Conservation (phyloP, 2,113 vertebrate genomes). For the Nymphicus hollandicus region DNA sequence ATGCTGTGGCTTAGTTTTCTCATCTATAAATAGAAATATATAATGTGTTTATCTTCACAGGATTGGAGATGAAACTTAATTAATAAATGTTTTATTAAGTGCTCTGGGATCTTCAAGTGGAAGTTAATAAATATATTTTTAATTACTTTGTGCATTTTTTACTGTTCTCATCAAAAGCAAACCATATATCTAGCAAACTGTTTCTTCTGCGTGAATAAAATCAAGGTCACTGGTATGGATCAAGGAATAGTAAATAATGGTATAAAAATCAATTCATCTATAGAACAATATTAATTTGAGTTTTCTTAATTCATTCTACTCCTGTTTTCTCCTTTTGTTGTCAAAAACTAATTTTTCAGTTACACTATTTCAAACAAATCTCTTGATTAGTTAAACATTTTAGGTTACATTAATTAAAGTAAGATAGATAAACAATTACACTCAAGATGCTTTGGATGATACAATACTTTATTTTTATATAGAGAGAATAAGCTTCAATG, state of each 20-base stretch:
- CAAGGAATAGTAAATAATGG: conserved; percentile 16
- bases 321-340: conserved; percentile 19
- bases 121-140: conserved; percentile 12
- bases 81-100: conserved; percentile 6
- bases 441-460: neutral
- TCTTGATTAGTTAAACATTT: conserved; percentile 15
- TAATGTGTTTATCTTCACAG: neutral
- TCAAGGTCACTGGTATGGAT: neutral
- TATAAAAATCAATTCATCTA: conserved; percentile 38
- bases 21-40: neutral
- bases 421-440: conserved; percentile 24
- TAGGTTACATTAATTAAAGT: conserved; percentile 29
- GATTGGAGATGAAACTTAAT: neutral
- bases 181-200: neutral
- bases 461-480: neutral
- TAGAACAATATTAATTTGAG: conserved; percentile 13
- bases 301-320: conserved; percentile 41
- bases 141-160: neutral
- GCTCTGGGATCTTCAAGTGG: neutral
- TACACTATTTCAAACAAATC: conserved; percentile 21
- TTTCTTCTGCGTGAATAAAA: conserved; percentile 10
- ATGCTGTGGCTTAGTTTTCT: neutral
- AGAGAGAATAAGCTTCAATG: neutral
- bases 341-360: conserved; percentile 40
- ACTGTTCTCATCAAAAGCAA: neutral